A percentile compares a stretch with the other conserved stretches of the same genome.
phyloP scores from a whole-genome alignment of 2,797 vertebrate genomes.

The Lutjanus campechanus region DNA sequence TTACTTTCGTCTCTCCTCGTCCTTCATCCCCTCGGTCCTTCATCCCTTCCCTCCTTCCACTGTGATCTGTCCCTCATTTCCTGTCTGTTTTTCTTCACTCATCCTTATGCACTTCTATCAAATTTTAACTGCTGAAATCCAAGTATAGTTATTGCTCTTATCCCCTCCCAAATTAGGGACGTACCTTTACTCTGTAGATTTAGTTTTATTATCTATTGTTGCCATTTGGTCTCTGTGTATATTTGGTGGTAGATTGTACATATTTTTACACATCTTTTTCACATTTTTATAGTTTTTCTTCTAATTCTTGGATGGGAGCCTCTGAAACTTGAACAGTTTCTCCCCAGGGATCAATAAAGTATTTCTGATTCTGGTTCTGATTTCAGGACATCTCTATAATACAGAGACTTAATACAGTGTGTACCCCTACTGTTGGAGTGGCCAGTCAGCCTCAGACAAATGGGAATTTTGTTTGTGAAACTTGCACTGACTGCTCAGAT shows the following conservation, averaged over 20 bases:
- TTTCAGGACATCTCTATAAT: conserved; percentile 19
- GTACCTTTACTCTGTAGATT: no score
- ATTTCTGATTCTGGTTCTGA: no score
- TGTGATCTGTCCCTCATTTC: conserved; percentile 13
- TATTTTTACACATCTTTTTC: no score
- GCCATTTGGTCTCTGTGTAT: no score
- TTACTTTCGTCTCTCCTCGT: conserved; percentile 19
- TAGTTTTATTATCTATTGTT: no score
- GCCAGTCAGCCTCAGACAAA: conserved; percentile 2
- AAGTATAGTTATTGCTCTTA: conserved; percentile 31
- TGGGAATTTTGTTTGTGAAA: conserved; percentile 11
- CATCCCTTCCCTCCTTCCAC: conserved; percentile 15
- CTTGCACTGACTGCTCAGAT: not conserved
- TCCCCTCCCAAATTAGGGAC: not conserved
- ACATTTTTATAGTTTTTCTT: no score
- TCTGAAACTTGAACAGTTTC: no score
- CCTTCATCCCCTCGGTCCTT: conserved; percentile 21
- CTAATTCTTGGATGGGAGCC: no score
- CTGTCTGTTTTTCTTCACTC: conserved; percentile 29
- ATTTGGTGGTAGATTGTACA: no score
- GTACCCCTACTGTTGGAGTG: not conserved
- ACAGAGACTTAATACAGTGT: conserved; percentile 2
- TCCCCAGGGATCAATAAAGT: no score
- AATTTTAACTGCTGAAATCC: conserved; percentile 31
- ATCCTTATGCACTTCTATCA: not conserved